Conservation (phyloP, 2,113 vertebrate species). For the Chunga burmeisteri region DNA sequence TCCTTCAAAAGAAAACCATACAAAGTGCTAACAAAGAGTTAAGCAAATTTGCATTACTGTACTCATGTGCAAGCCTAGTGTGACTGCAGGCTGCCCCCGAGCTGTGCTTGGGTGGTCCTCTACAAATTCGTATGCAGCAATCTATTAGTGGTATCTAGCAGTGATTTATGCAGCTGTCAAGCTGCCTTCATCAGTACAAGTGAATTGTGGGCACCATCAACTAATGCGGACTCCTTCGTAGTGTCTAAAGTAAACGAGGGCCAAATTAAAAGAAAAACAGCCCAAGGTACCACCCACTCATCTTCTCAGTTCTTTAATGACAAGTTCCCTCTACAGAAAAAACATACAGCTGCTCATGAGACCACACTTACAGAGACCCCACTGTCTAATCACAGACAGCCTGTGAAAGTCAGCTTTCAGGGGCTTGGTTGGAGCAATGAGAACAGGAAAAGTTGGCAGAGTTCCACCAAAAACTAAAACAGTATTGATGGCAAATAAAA, state of each 20-base stretch:
- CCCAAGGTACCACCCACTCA: constrained; percentile 77
- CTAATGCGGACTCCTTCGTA: constrained; percentile 67
- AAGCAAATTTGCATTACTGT: constrained; percentile 79
- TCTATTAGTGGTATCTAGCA: constrained; percentile 77
- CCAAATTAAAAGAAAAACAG: constrained; percentile 81
- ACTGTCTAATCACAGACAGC: constrained; percentile 70
- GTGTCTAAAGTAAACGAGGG: constrained; percentile 70
- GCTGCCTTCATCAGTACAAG: constrained; percentile 79
- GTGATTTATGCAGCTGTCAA: constrained; percentile 87
- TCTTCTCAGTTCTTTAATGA: constrained; percentile 75
- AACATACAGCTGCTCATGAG: constrained; percentile 72
- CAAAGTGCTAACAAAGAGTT: constrained; percentile 67
- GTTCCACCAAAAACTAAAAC: constrained; percentile 55
- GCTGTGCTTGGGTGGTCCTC: constrained; percentile 80
- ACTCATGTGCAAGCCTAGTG: constrained; percentile 59
- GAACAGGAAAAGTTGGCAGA: constrained; percentile 57
- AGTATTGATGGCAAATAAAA: constrained; percentile 50
- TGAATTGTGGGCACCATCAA: constrained; percentile 76
- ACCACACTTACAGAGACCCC: constrained; percentile 72
- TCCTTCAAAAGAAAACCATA: neutral
- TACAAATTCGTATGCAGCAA: constrained; percentile 72
- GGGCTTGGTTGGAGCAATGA: constrained; percentile 35
- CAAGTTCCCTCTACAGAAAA: constrained; percentile 72
- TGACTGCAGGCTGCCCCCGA: constrained; percentile 29
- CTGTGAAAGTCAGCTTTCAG: constrained; percentile 63